phyloP scores from a whole-genome alignment of 35 echinoderm and acorn worm genomes.

The Apostichopus japonicus region DNA sequence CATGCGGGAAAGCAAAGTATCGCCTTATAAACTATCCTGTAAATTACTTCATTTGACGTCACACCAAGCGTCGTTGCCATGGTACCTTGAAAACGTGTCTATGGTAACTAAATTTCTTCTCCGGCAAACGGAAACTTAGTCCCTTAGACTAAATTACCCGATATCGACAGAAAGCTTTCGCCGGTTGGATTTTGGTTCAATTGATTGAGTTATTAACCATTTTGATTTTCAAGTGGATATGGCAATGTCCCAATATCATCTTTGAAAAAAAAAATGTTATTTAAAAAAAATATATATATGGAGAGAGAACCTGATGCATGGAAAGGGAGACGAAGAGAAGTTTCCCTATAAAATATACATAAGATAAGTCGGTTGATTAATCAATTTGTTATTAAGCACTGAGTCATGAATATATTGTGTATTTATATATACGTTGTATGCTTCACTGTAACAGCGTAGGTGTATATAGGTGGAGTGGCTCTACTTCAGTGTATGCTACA shows the following conservation, averaged over 20 bases:
- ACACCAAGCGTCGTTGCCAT: conserved; percentile 32
- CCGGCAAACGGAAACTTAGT: conserved; percentile 45
- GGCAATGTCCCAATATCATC: not conserved
- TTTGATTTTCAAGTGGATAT: not conserved
- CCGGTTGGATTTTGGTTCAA: not conserved
- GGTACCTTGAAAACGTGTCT: conserved; percentile 36
- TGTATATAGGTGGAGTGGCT: too few species aligned
- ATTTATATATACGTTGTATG: too few species aligned
- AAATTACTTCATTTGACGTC: conserved; percentile 44
- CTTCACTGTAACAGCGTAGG: too few species aligned
- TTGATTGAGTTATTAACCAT: not conserved
- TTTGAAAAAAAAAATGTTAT: not conserved
- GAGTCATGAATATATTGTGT: too few species aligned
- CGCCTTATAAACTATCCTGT: conserved; percentile 2
- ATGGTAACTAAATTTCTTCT: conserved; percentile 39
- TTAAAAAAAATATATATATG: not conserved
- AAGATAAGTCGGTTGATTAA: too few species aligned
- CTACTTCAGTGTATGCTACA: too few species aligned
- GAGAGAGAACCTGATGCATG: too few species aligned
- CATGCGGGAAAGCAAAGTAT: conserved; percentile 24
- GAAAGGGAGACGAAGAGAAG: not conserved
- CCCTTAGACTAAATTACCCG: conserved; percentile 25
- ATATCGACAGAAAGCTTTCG: conserved; percentile 5
- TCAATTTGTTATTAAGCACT: too few species aligned
- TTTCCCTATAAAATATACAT: too few species aligned